Conservation (phyloP, 2,113 vertebrate species). For the Neogale vison region DNA sequence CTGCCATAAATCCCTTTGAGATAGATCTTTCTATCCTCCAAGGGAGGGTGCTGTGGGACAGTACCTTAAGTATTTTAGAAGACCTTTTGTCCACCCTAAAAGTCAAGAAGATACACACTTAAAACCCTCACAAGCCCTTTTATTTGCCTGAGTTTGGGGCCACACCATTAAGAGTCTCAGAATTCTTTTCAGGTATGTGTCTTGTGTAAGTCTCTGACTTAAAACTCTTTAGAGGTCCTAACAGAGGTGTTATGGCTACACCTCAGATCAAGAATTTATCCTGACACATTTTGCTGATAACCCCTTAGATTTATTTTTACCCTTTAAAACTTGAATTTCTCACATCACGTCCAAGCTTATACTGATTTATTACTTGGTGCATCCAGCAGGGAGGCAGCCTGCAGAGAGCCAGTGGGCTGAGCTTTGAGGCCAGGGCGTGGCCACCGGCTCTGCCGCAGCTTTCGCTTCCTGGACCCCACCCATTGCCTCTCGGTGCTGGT, state of each 20-base stretch:
- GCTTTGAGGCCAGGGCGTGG: neutral
- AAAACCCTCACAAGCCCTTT: neutral
- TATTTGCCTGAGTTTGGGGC: neutral
- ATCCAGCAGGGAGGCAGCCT: fast-evolving
- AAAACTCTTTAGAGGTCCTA: neutral
- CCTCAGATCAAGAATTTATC: neutral
- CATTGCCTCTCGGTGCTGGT: fast-evolving
- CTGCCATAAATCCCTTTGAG: neutral
- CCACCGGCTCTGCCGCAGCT: fast-evolving
- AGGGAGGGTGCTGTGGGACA: neutral
- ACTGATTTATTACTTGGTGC: neutral
- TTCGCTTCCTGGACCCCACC: neutral
- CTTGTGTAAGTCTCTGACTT: neutral
- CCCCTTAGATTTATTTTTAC: neutral
- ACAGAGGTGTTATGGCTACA: neutral
- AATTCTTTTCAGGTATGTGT: neutral
- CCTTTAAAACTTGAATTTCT: neutral
- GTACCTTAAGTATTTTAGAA: neutral
- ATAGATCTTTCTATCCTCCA: neutral
- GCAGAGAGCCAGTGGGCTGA: neutral
- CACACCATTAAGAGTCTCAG: neutral
- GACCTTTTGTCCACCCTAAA: neutral
- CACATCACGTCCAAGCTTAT: fast-evolving
- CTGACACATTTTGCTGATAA: neutral
- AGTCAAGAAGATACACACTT: neutral